Base-by-base conservation (phyloP, 2,113 vertebrate species). In the Holacanthus passer region DNA sequence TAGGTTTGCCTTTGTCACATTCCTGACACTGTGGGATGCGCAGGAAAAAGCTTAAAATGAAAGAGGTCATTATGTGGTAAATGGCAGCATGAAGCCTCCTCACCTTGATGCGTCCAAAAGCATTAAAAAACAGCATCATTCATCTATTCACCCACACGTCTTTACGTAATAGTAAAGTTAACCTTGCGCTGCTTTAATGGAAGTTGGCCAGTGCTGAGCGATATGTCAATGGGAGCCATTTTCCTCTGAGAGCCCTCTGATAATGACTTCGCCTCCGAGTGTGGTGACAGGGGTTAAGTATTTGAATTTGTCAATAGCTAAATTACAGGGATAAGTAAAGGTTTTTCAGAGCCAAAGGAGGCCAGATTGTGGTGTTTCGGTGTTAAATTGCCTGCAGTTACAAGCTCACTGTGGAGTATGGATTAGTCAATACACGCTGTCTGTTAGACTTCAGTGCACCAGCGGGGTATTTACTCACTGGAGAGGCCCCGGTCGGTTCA, bases 401-500 rank as follows among this genome's bases (percentile, higher is more conserved):
- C 69, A 63, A 70, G 68, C 69, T 50, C 45, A 47, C 83, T 67
- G 74, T 70, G 39, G 48, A 43, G 78, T 41, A 72, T 50, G 67
- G 82, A 84, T 89, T 82, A 87, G 87, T 84, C 74, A 41, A 73
- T 63, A 77, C 82, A 82, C 20, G 1, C 62, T 45, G 77, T 32
- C 77, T 63, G 82, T 77, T 70, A 47, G 64, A 72, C 59, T 77
- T 70, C 45, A 71, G 69, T 8, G 58, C 69, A 69, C 0, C 73
- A 7, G 39, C 52, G 32, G 81, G 73, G 81, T 93, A 77, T 92
- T 92, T 91, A 90, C 87, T 74, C 78, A 86, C 85, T 45, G 60
- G 10, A 83, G 66, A 70, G 73, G 63, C 74, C 82, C 82, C 47
- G 24, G 52, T 41, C 6, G n/a, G 4, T 87, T 65, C 82, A 76